Evolutionary conservation across 2,797 vertebrate genomes (phyloP).

Genomic region (Etheostoma nigrum): DNA sequence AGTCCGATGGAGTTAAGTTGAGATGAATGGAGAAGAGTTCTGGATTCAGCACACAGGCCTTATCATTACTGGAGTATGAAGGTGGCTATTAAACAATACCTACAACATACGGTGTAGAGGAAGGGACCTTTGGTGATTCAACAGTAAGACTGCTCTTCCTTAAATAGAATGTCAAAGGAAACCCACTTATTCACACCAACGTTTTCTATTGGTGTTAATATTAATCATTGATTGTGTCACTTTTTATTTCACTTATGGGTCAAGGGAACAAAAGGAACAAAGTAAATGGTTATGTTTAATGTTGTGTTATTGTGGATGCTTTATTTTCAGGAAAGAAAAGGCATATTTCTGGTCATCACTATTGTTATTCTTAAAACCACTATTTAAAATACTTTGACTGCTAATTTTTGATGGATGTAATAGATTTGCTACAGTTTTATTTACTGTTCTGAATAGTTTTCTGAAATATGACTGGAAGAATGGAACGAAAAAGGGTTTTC

Average conservation of each 20-base stretch:
- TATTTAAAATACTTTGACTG: neutral
- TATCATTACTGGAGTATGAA: slow-evolving; percentile 59
- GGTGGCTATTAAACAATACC: slow-evolving; percentile 49
- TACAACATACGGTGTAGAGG: slow-evolving; percentile 16
- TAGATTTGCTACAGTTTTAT: neutral
- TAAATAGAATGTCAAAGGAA: slow-evolving; percentile 1
- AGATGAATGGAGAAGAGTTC: slow-evolving; percentile 58
- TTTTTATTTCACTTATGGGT: neutral
- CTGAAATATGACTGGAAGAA: neutral
- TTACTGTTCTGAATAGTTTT: neutral
- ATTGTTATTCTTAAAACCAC: neutral
- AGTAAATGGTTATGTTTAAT: neutral
- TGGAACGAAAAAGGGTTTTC: neutral
- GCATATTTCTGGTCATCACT: neutral
- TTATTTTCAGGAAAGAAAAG: neutral
- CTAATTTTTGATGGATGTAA: neutral
- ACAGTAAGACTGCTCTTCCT: slow-evolving; percentile 20
- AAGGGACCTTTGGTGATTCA: slow-evolving; percentile 21
- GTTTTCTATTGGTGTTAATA: slow-evolving; percentile 14
- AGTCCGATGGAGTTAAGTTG: slow-evolving; percentile 53
- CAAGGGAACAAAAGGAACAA: neutral
- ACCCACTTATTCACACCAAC: slow-evolving; percentile 3
- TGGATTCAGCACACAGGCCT: slow-evolving; percentile 51
- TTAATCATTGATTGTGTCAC: neutral
- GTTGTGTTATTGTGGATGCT: neutral